A percentile compares a stretch with the other conserved stretches of the same genome.
These are phyloP conservation scores for Thalassarche chlororhynchos DNA, from an alignment of 2,113 vertebrate species.

Conservation along the genomic window DNA sequence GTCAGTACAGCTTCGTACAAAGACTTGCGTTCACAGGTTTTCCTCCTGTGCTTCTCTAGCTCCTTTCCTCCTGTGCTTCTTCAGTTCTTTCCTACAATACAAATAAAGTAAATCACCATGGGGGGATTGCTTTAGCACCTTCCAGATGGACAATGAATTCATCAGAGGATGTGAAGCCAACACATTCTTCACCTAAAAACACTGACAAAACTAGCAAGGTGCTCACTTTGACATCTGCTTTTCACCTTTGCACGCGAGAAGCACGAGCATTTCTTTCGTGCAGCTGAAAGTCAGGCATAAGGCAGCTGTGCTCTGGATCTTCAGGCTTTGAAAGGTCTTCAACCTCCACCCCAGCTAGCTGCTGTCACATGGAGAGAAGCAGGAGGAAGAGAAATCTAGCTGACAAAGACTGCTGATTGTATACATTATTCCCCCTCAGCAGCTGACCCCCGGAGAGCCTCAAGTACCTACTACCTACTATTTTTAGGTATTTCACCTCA, in stretches of 20 bases:
- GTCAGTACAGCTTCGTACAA: background rate
- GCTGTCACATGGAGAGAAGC: background rate
- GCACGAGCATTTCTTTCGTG: background rate
- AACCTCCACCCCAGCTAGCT: background rate
- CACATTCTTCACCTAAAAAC: background rate
- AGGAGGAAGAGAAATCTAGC: background rate
- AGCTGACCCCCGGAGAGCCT: background rate
- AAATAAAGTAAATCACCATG: background rate
- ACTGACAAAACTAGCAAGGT: background rate
- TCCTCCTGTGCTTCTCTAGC: background rate
- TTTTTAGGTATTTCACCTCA: background rate
- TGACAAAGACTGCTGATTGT: background rate
- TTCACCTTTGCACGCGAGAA: accelerated
- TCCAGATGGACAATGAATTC: background rate
- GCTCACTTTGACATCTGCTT: background rate
- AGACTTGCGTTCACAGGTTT: background rate
- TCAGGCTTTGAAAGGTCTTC: background rate
- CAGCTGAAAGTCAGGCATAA: background rate
- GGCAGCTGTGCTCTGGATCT: background rate
- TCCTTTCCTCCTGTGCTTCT: background rate
- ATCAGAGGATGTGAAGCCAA: background rate
- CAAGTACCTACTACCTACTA: accelerated
- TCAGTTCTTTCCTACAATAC: background rate
- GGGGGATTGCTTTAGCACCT: background rate
- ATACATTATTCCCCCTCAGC: background rate